Conservation (phyloP, 2,113 vertebrate species). For the Parotia lawesii region DNA sequence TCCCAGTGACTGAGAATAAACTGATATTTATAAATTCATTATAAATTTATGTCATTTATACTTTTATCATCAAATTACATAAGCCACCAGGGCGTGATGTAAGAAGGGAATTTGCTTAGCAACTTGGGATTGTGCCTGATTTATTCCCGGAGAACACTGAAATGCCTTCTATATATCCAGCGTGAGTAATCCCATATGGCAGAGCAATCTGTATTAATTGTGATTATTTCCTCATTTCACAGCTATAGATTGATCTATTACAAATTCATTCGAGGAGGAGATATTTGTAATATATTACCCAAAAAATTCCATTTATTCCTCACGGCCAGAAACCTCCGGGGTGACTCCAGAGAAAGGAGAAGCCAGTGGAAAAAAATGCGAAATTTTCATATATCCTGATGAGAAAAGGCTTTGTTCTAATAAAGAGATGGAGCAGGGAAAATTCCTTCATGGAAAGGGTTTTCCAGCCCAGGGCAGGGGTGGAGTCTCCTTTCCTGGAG, state of each 20-base stretch:
- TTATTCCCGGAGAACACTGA: conserved; percentile 36
- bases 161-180: background rate
- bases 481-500: background rate
- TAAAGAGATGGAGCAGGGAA: background rate
- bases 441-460: background rate
- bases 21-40: background rate
- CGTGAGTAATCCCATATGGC: conserved; percentile 36
- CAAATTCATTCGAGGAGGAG: background rate
- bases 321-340: background rate
- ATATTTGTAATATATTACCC: background rate
- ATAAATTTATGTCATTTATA: background rate
- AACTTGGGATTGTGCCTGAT: conserved; percentile 5
- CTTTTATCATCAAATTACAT: background rate
- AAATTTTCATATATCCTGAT: background rate
- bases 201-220: conserved; percentile 5
- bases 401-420: background rate
- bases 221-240: background rate
- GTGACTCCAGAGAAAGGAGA: background rate
- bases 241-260: background rate
- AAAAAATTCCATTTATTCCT: background rate
- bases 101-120: conserved; percentile 5
- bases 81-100: background rate
- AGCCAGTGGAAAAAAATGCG: background rate
- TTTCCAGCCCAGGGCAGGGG: background rate
- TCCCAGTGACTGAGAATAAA: background rate